These are phyloP conservation scores for Capreolus pygargus DNA, from an alignment of 2,113 vertebrate species.

Conservation along the genomic window DNA sequence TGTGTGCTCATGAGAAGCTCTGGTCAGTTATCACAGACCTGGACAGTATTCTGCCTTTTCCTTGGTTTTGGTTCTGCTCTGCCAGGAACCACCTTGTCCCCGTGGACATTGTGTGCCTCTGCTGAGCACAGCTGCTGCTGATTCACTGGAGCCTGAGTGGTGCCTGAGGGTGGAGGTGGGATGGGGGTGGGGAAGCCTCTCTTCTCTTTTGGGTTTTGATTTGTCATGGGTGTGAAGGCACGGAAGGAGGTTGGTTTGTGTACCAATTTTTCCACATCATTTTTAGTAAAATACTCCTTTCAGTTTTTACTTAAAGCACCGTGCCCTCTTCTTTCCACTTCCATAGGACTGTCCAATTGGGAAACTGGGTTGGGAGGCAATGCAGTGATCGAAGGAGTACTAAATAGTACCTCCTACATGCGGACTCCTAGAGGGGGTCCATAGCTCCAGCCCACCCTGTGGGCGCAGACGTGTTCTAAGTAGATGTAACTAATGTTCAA, in stretches of 20 bases:
- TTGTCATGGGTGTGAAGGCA: neutral
- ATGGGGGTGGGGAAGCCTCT: neutral
- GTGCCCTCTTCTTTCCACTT: neutral
- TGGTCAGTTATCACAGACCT: neutral
- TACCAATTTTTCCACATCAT: neutral
- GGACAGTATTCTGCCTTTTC: neutral
- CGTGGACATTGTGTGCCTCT: neutral
- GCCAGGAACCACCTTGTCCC: neutral
- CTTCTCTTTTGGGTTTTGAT: neutral
- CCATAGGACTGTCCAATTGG: neutral
- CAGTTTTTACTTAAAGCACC: neutral
- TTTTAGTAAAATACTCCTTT: constrained; percentile 7
- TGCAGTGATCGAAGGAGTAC: neutral
- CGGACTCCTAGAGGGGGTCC: neutral
- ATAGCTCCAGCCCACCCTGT: neutral
- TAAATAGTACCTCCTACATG: neutral
- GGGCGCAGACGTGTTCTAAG: neutral
- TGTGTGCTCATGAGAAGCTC: neutral
- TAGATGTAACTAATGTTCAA: neutral
- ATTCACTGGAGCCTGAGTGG: neutral
- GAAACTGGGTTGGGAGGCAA: neutral
- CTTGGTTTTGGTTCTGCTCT: neutral
- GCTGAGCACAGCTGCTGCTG: neutral
- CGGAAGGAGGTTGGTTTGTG: neutral
- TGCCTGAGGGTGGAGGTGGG: neutral